Conservation (phyloP, 2,113 vertebrate genomes). For the Beaufortia kweichowensis region DNA sequence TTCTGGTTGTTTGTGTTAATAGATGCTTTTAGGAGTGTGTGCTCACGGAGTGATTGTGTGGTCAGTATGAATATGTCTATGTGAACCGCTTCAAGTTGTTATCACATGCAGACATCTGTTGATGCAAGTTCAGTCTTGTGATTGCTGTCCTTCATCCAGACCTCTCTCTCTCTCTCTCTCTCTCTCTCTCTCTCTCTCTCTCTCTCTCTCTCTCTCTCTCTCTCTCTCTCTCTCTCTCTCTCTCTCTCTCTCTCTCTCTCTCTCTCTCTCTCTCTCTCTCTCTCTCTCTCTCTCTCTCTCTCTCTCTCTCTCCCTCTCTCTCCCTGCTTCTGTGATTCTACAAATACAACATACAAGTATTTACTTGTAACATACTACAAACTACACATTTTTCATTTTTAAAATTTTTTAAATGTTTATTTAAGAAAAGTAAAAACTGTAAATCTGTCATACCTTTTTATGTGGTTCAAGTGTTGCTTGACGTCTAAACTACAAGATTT, state of each 20-base stretch:
- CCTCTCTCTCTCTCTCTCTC: neutral
- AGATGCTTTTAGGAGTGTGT: neutral
- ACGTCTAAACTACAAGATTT: neutral
- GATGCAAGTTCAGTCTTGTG: conserved; percentile 44
- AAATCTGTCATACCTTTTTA: neutral
- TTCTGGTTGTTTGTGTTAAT: too few relatives aligned
- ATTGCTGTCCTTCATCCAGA: neutral
- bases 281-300: too few relatives aligned
- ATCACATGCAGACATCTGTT: conserved; percentile 40
- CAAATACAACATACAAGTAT: too few relatives aligned
- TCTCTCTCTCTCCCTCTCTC: too few relatives aligned
- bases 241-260: neutral
- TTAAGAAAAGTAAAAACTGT: neutral
- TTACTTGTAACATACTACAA: too few relatives aligned
- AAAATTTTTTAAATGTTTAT: neutral
- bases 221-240: neutral
- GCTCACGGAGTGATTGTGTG: neutral
- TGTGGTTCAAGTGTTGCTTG: neutral
- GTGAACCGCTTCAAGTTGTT: conserved; percentile 11
- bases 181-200: conserved; percentile 1
- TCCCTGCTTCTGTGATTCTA: too few relatives aligned
- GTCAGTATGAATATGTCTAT: conserved; percentile 21
- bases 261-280: too few relatives aligned
- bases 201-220: neutral
- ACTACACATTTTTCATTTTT: too few relatives aligned